Percentiles rank a stretch among this genome's conserved stretches.
Conservation (phyloP, 2,113 vertebrate species). For the Tachuris rubrigastra region DNA sequence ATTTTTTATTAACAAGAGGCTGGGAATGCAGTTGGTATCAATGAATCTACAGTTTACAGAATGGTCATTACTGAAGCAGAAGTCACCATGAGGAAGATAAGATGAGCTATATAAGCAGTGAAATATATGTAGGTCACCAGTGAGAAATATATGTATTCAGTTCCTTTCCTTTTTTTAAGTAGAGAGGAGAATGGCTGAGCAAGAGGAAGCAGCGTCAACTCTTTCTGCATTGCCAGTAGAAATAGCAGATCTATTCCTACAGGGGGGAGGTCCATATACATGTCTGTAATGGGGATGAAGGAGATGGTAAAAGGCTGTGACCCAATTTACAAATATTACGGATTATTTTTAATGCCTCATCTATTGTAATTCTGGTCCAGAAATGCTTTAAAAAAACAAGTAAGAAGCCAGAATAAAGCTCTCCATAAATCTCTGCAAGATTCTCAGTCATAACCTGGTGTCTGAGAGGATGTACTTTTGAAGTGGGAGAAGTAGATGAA, state of each 20-base stretch:
- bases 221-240: background rate
- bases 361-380: background rate
- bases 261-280: background rate
- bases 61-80: background rate
- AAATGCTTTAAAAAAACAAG: background rate
- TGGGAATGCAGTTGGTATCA: background rate
- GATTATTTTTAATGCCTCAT: background rate
- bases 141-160: background rate
- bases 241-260: background rate
- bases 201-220: background rate
- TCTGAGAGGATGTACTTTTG: background rate
- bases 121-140: background rate
- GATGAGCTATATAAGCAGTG: background rate
- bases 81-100: background rate
- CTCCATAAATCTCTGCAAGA: background rate
- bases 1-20: background rate
- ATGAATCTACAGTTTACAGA: background rate
- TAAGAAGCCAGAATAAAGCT: background rate
- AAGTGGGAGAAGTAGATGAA: background rate
- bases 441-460: background rate
- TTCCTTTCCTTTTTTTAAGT: background rate
- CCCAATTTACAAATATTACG: background rate
- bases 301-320: background rate
- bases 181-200: background rate
- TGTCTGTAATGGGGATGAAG: background rate